Conservation (phyloP, 2,797 vertebrate genomes). For the Acropternis orthonyx region DNA sequence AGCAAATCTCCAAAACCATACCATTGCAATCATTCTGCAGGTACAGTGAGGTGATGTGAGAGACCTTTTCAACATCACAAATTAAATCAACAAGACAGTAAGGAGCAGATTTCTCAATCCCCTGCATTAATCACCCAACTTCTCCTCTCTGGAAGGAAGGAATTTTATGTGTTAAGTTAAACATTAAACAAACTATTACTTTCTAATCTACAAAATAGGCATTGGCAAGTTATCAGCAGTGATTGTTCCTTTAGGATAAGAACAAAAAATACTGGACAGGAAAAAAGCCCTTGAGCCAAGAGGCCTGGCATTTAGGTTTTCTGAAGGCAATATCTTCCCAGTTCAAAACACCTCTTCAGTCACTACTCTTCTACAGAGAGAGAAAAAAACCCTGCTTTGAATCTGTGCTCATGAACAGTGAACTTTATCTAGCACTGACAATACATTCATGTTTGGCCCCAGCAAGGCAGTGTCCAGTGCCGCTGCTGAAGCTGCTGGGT, state of each 20-base stretch:
- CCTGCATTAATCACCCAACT: neutral
- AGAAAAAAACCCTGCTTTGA: neutral
- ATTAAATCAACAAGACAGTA: neutral
- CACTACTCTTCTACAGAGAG: neutral
- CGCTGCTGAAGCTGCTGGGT: neutral
- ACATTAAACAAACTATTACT: neutral
- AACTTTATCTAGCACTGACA: neutral
- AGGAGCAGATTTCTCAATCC: neutral
- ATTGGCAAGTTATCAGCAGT: neutral
- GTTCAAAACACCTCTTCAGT: neutral
- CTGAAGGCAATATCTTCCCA: neutral
- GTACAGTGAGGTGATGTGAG: neutral
- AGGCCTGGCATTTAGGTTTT: neutral
- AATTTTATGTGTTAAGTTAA: conserved; percentile 15
- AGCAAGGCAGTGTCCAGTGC: neutral
- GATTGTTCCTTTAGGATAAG: conserved; percentile 6
- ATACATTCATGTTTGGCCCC: neutral
- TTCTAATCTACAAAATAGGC: conserved; percentile 17
- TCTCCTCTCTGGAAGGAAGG: neutral
- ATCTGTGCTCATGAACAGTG: neutral
- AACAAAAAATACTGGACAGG: neutral
- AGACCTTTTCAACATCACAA: neutral
- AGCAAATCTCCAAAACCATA: neutral
- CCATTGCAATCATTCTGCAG: neutral
- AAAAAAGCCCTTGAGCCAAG: neutral